phyloP scores from a whole-genome alignment of 2,888 invertebrate species.

The Mythimna loreyi region DNA sequence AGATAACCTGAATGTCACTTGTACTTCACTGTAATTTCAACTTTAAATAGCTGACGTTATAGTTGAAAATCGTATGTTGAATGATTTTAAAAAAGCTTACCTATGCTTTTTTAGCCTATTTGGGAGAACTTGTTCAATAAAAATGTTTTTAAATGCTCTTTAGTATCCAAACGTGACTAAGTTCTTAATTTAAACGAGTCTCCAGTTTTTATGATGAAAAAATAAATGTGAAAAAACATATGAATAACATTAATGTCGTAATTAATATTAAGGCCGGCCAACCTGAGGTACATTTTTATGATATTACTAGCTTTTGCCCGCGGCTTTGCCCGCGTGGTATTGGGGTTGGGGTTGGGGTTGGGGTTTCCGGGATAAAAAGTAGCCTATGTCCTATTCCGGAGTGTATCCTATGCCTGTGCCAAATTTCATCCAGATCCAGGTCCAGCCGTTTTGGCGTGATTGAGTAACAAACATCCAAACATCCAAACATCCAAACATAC shows the following conservation, averaged over 20 bases:
- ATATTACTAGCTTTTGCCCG: too few relatives aligned
- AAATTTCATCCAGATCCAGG: too few relatives aligned
- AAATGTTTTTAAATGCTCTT: slow-evolving; percentile 43
- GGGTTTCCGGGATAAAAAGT: too few relatives aligned
- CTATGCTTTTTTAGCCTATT: slow-evolving; percentile 37
- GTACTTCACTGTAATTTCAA: not conserved
- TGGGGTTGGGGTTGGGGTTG: too few relatives aligned
- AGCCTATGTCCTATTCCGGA: too few relatives aligned
- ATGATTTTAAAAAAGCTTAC: slow-evolving; percentile 27
- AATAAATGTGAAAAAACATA: not conserved
- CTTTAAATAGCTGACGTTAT: rapidly evolving
- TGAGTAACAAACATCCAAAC: too few relatives aligned
- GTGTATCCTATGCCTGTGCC: too few relatives aligned
- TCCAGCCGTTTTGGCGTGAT: too few relatives aligned
- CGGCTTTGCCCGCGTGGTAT: too few relatives aligned
- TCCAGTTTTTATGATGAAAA: not conserved
- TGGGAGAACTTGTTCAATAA: slow-evolving; percentile 53
- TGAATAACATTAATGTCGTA: not conserved
- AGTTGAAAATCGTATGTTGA: slow-evolving; percentile 1
- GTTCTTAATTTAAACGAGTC: slow-evolving; percentile 23
- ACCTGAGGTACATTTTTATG: too few relatives aligned
- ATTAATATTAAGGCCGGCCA: too few relatives aligned
- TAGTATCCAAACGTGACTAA: slow-evolving; percentile 35
- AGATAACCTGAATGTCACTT: slow-evolving; percentile 21
- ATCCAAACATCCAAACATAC: too few relatives aligned